Percentiles rank a stretch among this genome's conserved stretches.
Conservation (phyloP, 2,113 vertebrate species). For the Nothoprocta pentlandii region DNA sequence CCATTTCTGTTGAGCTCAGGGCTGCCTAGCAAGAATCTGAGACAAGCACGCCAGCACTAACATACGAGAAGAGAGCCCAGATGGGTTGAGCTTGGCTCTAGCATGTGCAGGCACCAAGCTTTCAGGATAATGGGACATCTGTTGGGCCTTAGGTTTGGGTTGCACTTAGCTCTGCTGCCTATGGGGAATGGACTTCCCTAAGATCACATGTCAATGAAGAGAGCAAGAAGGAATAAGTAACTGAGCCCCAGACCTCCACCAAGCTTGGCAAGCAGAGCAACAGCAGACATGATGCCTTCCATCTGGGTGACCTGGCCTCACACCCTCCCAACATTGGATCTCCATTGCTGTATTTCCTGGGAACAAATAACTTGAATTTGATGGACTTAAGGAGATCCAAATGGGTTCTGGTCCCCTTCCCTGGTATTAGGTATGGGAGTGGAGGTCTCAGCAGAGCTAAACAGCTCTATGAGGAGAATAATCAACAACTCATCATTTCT, state of each 20-base stretch:
- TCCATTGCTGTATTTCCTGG: not conserved
- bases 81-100: not conserved
- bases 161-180: not conserved
- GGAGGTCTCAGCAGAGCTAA: not conserved
- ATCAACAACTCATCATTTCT: not conserved
- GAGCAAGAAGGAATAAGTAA: not conserved
- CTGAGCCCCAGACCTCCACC: not conserved
- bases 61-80: not conserved
- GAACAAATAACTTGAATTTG: not conserved
- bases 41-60: not conserved
- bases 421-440: too few relatives aligned
- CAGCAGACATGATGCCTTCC: too few relatives aligned
- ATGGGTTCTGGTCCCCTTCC: not conserved
- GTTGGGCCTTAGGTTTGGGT: not conserved
- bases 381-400: not conserved
- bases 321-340: not conserved
- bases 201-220: not conserved
- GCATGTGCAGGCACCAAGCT: not conserved
- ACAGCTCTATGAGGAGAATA: not conserved
- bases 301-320: not conserved
- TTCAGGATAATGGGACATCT: not conserved
- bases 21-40: not conserved
- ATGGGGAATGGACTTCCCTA: not conserved
- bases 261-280: not conserved
- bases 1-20: not conserved